A percentile compares a stretch with the other conserved stretches of the same genome.
These are phyloP conservation scores for Mesocricetus auratus DNA, from an alignment of 2,113 vertebrate species.

Conservation along the genomic window DNA sequence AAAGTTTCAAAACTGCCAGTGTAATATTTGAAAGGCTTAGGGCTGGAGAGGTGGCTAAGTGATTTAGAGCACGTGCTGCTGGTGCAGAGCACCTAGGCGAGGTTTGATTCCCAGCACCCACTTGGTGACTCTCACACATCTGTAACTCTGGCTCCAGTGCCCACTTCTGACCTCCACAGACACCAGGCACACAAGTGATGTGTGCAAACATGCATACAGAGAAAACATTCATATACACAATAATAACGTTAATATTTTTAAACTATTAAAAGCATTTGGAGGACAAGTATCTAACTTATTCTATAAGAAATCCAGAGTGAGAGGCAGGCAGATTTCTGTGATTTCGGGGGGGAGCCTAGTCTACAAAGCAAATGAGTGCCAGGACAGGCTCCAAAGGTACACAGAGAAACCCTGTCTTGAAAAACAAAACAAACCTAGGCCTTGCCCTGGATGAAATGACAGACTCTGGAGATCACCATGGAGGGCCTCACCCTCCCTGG, in stretches of 20 bases:
- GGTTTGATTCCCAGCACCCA: neutral
- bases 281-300: neutral
- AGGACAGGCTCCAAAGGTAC: too few relatives aligned
- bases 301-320: neutral
- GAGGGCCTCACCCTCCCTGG: too few relatives aligned
- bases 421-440: too few relatives aligned
- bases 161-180: neutral
- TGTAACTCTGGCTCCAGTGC: neutral
- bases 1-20: conserved; percentile 28
- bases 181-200: neutral
- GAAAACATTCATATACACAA: neutral
- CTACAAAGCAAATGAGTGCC: too few relatives aligned
- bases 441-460: too few relatives aligned
- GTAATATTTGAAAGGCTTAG: neutral
- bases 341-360: too few relatives aligned
- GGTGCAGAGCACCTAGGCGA: neutral
- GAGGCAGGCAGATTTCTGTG: too few relatives aligned
- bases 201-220: neutral
- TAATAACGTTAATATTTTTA: neutral
- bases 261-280: neutral
- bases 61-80: neutral
- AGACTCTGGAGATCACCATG: too few relatives aligned
- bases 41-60: neutral
- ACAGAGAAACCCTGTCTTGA: too few relatives aligned
- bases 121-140: neutral